These are phyloP conservation scores for Vespertilio murinus DNA, from an alignment of 2,797 vertebrate species.

Conservation along the genomic window DNA sequence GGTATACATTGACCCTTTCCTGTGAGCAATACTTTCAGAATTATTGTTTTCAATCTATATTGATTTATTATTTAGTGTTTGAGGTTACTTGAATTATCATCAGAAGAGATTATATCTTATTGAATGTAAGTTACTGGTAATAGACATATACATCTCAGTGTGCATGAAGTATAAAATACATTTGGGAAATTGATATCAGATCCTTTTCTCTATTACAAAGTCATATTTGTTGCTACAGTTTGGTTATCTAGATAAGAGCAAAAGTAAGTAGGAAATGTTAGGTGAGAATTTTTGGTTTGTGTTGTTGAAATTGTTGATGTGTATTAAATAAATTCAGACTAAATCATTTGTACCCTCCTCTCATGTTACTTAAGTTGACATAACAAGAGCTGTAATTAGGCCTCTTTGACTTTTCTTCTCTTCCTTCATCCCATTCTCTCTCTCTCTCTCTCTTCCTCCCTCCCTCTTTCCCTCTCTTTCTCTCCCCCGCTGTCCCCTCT, in stretches of 20 bases:
- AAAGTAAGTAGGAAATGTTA: neutral
- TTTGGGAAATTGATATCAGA: constrained; percentile 36
- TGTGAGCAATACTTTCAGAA: neutral
- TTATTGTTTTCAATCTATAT: neutral
- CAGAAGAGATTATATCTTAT: neutral
- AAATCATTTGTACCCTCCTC: neutral
- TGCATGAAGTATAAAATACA: constrained; percentile 40
- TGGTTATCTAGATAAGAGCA: neutral
- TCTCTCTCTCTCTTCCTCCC: neutral
- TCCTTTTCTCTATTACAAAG: neutral
- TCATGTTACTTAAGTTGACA: neutral
- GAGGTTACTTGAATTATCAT: neutral
- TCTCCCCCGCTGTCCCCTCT: neutral
- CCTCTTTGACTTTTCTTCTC: neutral
- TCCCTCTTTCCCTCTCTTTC: neutral
- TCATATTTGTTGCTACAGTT: neutral
- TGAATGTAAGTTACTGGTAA: constrained; percentile 42
- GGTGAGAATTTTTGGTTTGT: neutral
- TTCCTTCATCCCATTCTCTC: rapidly evolving
- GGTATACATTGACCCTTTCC: constrained; percentile 50
- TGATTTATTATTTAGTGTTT: neutral
- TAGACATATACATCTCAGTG: neutral
- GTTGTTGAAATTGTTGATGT: neutral
- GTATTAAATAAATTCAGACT: neutral
- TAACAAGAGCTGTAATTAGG: neutral